Evolutionary conservation across 2,113 vertebrate species (phyloP).

Genomic region (Crocuta crocuta): DNA sequence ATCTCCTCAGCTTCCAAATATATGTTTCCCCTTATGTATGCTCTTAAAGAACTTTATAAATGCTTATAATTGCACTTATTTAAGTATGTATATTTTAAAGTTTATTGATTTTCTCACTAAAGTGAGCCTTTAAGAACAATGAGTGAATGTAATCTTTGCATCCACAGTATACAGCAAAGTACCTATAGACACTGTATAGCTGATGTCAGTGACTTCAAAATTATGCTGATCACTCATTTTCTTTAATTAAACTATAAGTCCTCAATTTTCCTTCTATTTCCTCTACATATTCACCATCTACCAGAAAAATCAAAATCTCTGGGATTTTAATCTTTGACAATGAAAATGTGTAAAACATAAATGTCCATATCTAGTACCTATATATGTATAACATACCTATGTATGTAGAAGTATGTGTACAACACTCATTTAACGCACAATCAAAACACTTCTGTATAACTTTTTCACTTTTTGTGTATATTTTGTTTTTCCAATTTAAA

Average conservation of each 20-base stretch:
- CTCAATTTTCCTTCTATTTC: neutral
- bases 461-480: neutral
- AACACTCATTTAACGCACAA: neutral
- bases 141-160: neutral
- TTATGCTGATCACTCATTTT: neutral
- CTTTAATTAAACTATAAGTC: neutral
- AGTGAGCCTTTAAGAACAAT: neutral
- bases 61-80: neutral
- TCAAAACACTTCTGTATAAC: neutral
- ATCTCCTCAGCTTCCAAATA: neutral
- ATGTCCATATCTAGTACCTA: neutral
- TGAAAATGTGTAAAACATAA: neutral
- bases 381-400: neutral
- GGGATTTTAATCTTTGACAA: neutral
- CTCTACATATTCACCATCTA: neutral
- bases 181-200: neutral
- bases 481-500: neutral
- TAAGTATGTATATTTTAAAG: neutral
- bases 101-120: neutral
- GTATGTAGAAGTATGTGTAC: too few relatives aligned
- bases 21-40: neutral
- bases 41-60: neutral
- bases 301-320: neutral
- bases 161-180: neutral
- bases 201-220: neutral